Conservation (phyloP, 2,113 vertebrate genomes). For the Indicator maculatus region DNA sequence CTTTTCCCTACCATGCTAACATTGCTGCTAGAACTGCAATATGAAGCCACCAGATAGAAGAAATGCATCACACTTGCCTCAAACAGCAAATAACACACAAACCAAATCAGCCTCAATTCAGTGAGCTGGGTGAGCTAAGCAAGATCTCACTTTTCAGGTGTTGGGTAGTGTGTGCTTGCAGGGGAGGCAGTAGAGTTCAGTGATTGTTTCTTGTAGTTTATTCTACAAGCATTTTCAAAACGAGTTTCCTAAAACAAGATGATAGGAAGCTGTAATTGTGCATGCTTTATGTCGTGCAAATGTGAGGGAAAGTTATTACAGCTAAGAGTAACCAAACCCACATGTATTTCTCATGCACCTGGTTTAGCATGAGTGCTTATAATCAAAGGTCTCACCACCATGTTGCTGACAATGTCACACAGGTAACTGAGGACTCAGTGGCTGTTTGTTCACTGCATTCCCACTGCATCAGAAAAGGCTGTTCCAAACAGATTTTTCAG, state of each 20-base stretch:
- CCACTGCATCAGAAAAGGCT: not conserved
- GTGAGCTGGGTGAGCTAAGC: not conserved
- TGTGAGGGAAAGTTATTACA: not conserved
- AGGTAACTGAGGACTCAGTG: not conserved
- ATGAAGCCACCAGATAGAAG: not conserved
- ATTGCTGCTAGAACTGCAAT: not conserved
- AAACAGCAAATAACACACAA: not conserved
- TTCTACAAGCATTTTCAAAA: not conserved
- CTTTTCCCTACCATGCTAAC: too few relatives aligned
- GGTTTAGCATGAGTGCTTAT: not conserved
- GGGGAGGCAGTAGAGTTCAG: not conserved
- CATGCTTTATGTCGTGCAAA: not conserved
- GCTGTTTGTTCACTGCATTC: not conserved
- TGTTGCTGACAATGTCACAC: not conserved
- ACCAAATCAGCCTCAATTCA: not conserved
- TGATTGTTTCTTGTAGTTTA: not conserved
- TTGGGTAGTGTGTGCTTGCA: not conserved
- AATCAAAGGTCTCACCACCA: not conserved
- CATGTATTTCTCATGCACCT: not conserved
- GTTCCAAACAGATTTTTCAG: not conserved
- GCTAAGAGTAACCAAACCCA: not conserved
- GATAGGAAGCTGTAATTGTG: not conserved
- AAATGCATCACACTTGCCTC: not conserved
- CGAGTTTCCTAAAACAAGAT: not conserved
- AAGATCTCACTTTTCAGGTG: not conserved